phyloP scores from a whole-genome alignment of 2,113 vertebrate species.

The Falcunculus frontatus region DNA sequence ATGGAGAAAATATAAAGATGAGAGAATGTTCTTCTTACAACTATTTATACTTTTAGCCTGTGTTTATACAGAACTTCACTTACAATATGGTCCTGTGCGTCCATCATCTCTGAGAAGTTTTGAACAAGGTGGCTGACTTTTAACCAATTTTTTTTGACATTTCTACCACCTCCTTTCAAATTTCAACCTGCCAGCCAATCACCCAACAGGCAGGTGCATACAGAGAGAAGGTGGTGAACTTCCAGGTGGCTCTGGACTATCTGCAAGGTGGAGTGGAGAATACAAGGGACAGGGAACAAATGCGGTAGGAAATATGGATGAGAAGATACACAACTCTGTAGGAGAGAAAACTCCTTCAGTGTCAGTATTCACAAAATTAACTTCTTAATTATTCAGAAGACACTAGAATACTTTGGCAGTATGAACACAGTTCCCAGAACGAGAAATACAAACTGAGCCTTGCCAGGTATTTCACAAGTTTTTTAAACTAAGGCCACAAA shows the following conservation, averaged over 20 bases:
- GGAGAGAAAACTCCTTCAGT: neutral
- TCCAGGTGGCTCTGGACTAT: neutral
- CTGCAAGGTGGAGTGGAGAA: neutral
- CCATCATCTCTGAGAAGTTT: neutral
- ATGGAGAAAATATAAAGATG: neutral
- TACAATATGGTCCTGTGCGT: neutral
- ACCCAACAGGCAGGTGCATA: neutral
- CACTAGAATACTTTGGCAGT: neutral
- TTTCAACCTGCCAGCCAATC: neutral
- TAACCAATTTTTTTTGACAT: neutral
- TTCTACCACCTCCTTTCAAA: neutral
- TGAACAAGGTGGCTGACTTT: neutral
- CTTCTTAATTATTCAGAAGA: neutral
- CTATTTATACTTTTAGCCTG: neutral
- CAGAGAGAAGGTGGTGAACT: neutral
- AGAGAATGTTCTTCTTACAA: neutral
- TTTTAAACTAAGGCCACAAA: neutral
- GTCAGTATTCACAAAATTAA: neutral
- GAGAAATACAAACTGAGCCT: neutral
- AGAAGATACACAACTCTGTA: neutral
- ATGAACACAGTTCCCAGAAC: neutral
- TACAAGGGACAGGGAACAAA: neutral
- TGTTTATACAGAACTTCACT: neutral
- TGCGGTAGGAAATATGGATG: rapidly evolving
- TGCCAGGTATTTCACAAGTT: neutral